A percentile compares a stretch with the other conserved stretches of the same genome.
These are phyloP conservation scores for Thelaira solivaga DNA, from an alignment of 2,888 invertebrate genomes.

Conservation along the genomic window DNA sequence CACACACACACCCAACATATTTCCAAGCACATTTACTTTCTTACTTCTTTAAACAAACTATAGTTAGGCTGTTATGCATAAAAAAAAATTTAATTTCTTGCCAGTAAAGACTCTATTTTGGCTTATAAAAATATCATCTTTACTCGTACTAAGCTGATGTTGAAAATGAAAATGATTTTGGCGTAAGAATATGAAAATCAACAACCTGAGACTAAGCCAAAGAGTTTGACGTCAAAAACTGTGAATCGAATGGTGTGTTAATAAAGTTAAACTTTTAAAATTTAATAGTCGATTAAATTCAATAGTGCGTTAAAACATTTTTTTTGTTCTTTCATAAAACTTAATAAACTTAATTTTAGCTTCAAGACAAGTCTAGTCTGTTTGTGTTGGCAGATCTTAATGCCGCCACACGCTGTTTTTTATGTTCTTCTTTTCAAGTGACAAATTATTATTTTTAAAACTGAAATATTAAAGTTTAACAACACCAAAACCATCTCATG, in stretches of 20 bases:
- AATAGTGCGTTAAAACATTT: slow-evolving; percentile 60
- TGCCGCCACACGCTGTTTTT: slow-evolving; percentile 28
- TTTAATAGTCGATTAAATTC: slow-evolving; percentile 68
- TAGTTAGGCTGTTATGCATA: slow-evolving; percentile 2
- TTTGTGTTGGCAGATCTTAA: background rate
- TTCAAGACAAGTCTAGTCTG: background rate
- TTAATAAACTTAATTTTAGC: background rate
- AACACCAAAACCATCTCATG: background rate
- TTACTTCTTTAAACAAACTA: background rate
- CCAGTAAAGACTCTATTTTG: slow-evolving; percentile 27
- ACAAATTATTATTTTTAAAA: slow-evolving; percentile 68
- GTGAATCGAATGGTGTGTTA: slow-evolving; percentile 28
- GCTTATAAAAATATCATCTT: slow-evolving; percentile 1
- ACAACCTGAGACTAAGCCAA: background rate
- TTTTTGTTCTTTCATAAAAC: no score
- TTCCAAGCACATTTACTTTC: background rate
- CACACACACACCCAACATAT: background rate
- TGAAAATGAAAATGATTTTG: slow-evolving; percentile 17
- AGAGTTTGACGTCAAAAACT: no score
- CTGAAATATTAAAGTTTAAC: background rate
- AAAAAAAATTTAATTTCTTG: background rate
- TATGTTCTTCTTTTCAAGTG: no score
- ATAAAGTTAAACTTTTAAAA: slow-evolving; percentile 37
- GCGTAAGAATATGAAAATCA: background rate
- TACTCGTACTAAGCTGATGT: background rate